These are phyloP conservation scores for Sepioteuthis lessoniana DNA, from an alignment of 2,888 invertebrate genomes.

Conservation along the genomic window DNA sequence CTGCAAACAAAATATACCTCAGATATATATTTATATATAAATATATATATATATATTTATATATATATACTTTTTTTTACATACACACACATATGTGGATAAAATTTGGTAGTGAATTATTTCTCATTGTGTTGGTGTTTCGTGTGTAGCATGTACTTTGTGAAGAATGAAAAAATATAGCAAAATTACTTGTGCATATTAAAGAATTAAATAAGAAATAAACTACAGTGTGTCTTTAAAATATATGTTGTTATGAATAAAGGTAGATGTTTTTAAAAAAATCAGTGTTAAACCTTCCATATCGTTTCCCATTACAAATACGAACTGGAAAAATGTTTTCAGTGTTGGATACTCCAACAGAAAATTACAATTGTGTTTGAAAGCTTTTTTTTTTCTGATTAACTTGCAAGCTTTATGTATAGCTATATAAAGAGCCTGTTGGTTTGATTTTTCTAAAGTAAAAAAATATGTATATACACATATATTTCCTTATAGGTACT, in stretches of 20 bases:
- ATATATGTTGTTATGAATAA: neutral
- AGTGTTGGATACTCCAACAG: neutral
- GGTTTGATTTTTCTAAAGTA: neutral
- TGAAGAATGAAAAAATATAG: too few relatives aligned
- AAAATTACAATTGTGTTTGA: neutral
- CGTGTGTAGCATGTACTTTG: neutral
- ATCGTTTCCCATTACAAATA: neutral
- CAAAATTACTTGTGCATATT: neutral
- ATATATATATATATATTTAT: neutral
- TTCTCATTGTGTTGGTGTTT: neutral
- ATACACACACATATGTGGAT: neutral
- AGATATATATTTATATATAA: neutral
- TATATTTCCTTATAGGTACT: too few relatives aligned
- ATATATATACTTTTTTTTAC: neutral
- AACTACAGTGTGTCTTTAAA: neutral
- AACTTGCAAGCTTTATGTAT: neutral
- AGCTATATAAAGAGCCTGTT: neutral
- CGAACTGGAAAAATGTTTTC: neutral
- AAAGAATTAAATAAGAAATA: too few relatives aligned
- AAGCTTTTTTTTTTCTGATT: neutral
- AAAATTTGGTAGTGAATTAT: neutral
- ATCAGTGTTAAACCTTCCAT: neutral
- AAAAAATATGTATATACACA: neutral
- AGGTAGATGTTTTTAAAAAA: neutral
- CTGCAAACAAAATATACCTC: neutral